These are phyloP conservation scores for Sylvietta virens DNA, from an alignment of 2,113 vertebrate species.

Conservation along the genomic window DNA sequence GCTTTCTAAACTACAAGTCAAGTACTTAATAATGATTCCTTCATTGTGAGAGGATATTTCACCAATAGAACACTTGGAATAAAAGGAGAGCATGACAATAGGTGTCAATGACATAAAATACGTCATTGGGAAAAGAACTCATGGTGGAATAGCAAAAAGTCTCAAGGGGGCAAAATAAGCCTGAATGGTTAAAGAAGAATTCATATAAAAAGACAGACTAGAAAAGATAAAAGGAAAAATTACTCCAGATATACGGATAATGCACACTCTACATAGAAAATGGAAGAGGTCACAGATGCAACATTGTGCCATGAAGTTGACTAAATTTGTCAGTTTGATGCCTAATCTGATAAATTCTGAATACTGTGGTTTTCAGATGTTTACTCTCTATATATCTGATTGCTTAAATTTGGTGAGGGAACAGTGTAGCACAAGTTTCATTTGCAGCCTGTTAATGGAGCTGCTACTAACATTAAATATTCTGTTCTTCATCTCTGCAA, in stretches of 20 bases:
- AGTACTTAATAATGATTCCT: background rate
- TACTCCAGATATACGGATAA: background rate
- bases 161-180: fast-evolving
- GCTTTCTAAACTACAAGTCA: background rate
- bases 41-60: background rate
- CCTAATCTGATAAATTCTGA: background rate
- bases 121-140: background rate
- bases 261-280: background rate
- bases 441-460: background rate
- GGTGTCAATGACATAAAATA: background rate
- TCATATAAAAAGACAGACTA: background rate
- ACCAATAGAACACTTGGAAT: background rate
- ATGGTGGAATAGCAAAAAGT: background rate
- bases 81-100: background rate
- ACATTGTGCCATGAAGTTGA: background rate
- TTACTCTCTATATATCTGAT: background rate
- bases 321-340: background rate
- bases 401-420: background rate
- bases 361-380: background rate
- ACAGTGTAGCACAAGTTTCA: background rate
- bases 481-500: constrained; percentile 18
- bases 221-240: background rate
- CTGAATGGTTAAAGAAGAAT: background rate
- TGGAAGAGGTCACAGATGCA: background rate
- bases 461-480: background rate